Evolutionary conservation across 2,797 vertebrate genomes (phyloP), one percentile per base, ranked within the genome.

Genomic region (Orestias chungarensis): DNA sequence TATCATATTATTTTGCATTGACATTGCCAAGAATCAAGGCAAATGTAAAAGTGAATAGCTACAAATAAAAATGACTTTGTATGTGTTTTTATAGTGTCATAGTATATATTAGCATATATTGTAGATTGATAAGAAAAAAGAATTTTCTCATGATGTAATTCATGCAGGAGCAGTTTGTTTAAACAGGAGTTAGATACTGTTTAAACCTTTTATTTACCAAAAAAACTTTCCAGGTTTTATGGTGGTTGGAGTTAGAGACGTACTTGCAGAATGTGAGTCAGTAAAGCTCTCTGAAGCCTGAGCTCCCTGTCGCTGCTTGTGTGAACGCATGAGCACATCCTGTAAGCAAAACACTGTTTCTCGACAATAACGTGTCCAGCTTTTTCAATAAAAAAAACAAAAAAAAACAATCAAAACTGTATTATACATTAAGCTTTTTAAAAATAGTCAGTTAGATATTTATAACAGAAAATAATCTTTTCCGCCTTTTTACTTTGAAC

Each of bases 201-300:
- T 61, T 10, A 6, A 1, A 59, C 18, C 2, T 38, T n/a, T 52
- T 12, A 17, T 55, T 20, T 31, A 7, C 5, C 17, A 33, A 57
- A 61, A 38, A 61, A 9, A 38, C 38, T 35, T 59, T n/a, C 31
- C 8, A 59, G 33, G 20, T 4, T 5, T 35, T 14, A n/a, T 12
- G 33, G 25, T n/a, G 9, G 27, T n/a, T 5, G 14, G 20, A 66
- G 33, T 12, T 25, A 49, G 1, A 1, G 6, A 70, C 86, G 17
- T 65, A 94, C 93, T 92, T 93, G 91, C 65, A 94, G 75, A 65
- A 78, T 76, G 2, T 87, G 87, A 71, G 68, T 88, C 64, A 92
- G 55, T 46, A 76, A 10, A 2, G 86, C 87, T 73, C 70, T 90
- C 69, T 73, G 66, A 35, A 93, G 80, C 59, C 81, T 80, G 73